Conservation (phyloP, 2,797 vertebrate genomes). For the Ctenochaetus hawaiiensis region DNA sequence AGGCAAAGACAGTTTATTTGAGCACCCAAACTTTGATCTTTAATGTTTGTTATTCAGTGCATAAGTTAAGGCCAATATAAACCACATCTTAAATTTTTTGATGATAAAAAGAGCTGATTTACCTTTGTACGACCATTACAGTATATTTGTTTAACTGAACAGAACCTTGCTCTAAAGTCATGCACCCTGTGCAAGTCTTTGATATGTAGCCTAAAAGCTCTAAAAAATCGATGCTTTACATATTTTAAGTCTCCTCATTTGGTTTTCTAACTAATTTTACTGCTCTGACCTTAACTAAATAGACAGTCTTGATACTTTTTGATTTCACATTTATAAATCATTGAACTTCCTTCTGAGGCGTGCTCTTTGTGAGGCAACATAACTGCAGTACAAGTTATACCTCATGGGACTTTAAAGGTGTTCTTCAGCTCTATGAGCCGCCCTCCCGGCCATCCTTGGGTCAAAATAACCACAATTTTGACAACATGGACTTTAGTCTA, state of each 20-base stretch:
- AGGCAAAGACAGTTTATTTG: not conserved
- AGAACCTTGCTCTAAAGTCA: not conserved
- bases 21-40: not conserved
- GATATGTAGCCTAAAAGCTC: not conserved
- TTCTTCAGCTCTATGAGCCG: constrained; percentile 34
- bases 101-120: constrained; percentile 2
- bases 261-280: not conserved
- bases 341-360: constrained; percentile 13
- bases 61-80: constrained; percentile 13
- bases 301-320: not conserved
- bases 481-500: constrained; percentile 65
- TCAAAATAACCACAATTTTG: constrained; percentile 70
- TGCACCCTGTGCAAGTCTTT: not conserved
- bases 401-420: constrained; percentile 35
- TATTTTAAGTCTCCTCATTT: not conserved
- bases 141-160: not conserved
- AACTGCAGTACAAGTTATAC: constrained; percentile 20
- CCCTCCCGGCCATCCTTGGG: constrained; percentile 41
- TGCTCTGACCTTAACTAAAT: not conserved
- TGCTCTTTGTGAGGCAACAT: constrained; percentile 10
- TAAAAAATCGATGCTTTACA: not conserved
- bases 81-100: not conserved
- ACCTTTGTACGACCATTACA: not conserved
- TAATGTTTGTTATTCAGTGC: constrained; percentile 8
- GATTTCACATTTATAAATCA: constrained; percentile 1